These are phyloP conservation scores for Pherbina coryleti DNA, from an alignment of 2,888 invertebrate species.

Conservation along the genomic window DNA sequence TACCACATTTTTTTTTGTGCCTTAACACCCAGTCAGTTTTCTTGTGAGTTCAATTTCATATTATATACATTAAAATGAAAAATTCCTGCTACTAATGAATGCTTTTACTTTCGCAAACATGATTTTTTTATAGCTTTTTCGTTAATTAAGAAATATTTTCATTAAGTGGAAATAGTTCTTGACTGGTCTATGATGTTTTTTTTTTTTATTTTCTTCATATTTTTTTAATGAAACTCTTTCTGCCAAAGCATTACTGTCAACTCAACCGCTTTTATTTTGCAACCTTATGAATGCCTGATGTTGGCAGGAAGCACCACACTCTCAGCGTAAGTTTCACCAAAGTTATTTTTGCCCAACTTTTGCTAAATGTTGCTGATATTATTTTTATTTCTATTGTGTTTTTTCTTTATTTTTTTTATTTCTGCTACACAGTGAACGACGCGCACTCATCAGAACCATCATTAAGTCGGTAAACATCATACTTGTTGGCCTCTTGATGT, in stretches of 20 bases:
- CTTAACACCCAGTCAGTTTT: no score
- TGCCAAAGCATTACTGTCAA: neutral
- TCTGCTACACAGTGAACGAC: conserved; percentile 56
- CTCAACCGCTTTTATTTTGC: neutral
- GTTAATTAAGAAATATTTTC: neutral
- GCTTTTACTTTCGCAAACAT: neutral
- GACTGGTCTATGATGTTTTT: neutral
- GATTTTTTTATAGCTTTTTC: neutral
- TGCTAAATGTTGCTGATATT: neutral
- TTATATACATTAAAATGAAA: no score
- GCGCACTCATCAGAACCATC: conserved; percentile 58
- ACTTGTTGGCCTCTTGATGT: conserved; percentile 63
- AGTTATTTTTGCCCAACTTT: conserved; percentile 11
- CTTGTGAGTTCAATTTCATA: no score
- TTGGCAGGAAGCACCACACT: conserved; percentile 26
- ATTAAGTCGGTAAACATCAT: conserved; percentile 64
- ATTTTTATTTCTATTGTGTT: conserved; percentile 15
- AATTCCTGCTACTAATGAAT: neutral
- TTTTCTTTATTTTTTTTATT: conserved; percentile 10
- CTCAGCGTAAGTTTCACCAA: conserved; percentile 43
- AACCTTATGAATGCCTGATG: conserved; percentile 21
- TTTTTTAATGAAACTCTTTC: neutral
- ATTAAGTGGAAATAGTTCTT: neutral
- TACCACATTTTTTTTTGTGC: no score
- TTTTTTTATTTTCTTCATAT: neutral